A percentile compares a stretch with the other conserved stretches of the same genome.
Conservation (phyloP, 2,797 vertebrate genomes). For the Sitta carolinensis region DNA sequence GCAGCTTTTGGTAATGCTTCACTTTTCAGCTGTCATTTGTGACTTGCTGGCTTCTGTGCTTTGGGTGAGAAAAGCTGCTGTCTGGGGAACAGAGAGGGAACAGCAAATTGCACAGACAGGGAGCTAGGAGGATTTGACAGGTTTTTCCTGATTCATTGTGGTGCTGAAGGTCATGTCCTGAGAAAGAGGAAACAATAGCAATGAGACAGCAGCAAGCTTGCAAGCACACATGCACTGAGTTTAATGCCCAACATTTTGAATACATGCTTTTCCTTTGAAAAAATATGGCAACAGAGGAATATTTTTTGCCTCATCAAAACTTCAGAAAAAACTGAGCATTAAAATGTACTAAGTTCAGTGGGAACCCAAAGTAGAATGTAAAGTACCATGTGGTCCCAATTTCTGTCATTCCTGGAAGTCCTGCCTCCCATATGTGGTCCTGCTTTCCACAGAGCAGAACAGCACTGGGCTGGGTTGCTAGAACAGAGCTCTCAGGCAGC, state of each 20-base stretch:
- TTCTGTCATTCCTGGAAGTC: not conserved
- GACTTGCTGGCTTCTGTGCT: conserved; percentile 6
- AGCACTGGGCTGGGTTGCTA: not conserved
- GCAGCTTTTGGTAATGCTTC: conserved; percentile 35
- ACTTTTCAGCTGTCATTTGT: conserved; percentile 27
- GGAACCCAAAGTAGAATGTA: not conserved
- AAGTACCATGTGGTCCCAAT: not conserved
- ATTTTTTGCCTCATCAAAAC: not conserved
- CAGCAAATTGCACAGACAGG: conserved; percentile 29
- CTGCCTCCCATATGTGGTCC: not conserved
- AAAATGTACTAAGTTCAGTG: not conserved
- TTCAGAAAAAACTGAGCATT: not conserved
- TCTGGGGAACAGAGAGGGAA: conserved; percentile 4
- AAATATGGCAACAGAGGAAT: not conserved
- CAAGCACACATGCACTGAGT: not conserved
- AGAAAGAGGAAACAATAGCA: conserved; percentile 1
- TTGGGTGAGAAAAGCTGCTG: conserved; percentile 18
- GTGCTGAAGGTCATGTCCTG: conserved; percentile 60
- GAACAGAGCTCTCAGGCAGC: not conserved
- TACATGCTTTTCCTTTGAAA: not conserved
- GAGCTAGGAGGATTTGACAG: conserved; percentile 22
- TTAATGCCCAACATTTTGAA: not conserved
- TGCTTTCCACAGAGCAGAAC: not conserved
- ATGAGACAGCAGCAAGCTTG: conserved; percentile 18
- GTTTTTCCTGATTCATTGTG: conserved; percentile 39